Evolutionary conservation across 1,140 invertebrate species (phyloP), one percentile per base, ranked within the genome.

Genomic region (Plodia interpunctella): DNA sequence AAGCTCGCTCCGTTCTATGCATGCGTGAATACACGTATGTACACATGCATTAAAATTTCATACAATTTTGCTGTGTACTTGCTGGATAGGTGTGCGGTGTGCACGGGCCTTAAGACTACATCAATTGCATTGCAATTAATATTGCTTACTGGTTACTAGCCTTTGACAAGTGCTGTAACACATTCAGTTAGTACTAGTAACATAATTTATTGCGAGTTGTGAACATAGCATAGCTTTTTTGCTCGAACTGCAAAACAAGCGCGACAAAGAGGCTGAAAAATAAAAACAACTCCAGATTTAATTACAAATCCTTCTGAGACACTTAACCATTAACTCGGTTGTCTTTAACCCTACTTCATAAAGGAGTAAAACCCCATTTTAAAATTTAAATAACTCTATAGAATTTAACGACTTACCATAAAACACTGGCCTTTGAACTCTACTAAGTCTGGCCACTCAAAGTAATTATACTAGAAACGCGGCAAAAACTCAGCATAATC

Each of bases 331-430:
- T 53, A 53, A 15, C 19, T 53, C 49, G 49, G 19, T 21, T 44
- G 38, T 44, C 51, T 53, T 53, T 5, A 20, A 21, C 21, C 19
- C 2, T 21, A 25, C 60, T 57, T 49, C 56, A 65, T 58, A 61
- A 65, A 61, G 38, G 53, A 55, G 30, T 19, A 62, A 59, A 62
- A 58, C 55, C 57, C 58, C 53, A 32, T 61, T 61, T 68, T 53
- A 28, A 70, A 70, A 66, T 72, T 74, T 66, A 74, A 70, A 74
- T 71, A 72, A 69, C 63, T 68, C 53, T 64, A 74, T 74, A 72
- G 69, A 79, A 74, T 76, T 74, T 72, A 79, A 79, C 70, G 72
- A 76, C 66, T 61, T 62, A 50, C 55, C 52, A 71, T 70, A 71
- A 76, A 76, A 70, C 58, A 66, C 63, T 65, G 63, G 57, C 67